phyloP scores from a whole-genome alignment of 2,888 invertebrate species.

The Cordilura impudica region DNA sequence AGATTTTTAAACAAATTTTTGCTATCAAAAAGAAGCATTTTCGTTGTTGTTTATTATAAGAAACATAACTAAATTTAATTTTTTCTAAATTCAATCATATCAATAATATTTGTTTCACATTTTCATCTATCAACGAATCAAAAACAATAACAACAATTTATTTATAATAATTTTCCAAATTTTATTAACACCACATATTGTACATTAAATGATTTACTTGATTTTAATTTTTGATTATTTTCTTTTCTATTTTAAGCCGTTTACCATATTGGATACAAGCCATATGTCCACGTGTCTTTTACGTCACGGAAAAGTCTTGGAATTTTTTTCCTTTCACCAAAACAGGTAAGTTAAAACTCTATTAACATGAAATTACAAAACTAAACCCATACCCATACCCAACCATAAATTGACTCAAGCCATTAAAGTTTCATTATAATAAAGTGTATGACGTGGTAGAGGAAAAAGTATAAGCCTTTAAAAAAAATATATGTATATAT shows the following conservation, averaged over 20 bases:
- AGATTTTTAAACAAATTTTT: too few species aligned
- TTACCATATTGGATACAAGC: conserved; percentile 94
- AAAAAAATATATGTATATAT: neutral
- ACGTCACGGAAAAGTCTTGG: conserved; percentile 96
- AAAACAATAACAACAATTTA: neutral
- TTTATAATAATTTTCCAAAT: neutral
- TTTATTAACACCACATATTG: neutral
- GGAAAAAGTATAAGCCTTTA: neutral
- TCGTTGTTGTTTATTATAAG: too few species aligned
- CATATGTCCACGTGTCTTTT: conserved; percentile 92
- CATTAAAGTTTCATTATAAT: conserved; percentile 1
- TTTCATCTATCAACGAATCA: neutral
- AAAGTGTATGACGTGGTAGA: neutral
- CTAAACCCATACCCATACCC: neutral
- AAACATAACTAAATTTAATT: too few species aligned
- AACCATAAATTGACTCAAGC: neutral
- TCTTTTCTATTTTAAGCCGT: conserved; percentile 81
- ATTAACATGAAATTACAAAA: neutral
- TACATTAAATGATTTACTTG: neutral
- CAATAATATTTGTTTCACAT: neutral
- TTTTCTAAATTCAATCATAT: too few species aligned
- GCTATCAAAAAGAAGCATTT: too few species aligned
- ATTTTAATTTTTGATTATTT: conserved; percentile 47
- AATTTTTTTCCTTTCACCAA: conserved; percentile 95
- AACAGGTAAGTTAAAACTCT: conserved; percentile 82